Evolutionary conservation across 2,113 vertebrate genomes (phyloP).

Genomic region (Callaeas wilsoni): DNA sequence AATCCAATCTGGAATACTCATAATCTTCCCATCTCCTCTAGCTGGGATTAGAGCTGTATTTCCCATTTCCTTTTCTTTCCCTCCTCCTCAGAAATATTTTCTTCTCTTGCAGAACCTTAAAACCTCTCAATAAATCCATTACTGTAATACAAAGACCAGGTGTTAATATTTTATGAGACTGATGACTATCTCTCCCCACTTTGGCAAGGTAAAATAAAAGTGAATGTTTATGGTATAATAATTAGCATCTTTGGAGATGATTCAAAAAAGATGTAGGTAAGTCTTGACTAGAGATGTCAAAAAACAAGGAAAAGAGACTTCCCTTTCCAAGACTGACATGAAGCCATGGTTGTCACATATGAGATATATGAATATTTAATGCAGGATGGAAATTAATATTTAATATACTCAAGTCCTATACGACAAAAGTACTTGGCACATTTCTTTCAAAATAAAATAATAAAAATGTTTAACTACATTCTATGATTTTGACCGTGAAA

Average conservation of each 20-base stretch:
- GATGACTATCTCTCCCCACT: neutral
- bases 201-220: slow-evolving; percentile 1
- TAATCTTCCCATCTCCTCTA: neutral
- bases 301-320: slow-evolving; percentile 10
- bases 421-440: neutral
- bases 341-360: neutral
- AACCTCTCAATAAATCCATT: neutral
- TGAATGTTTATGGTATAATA: slow-evolving; percentile 11
- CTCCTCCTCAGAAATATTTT: neutral
- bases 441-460: slow-evolving; percentile 32
- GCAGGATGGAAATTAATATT: slow-evolving; percentile 48
- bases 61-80: neutral
- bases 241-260: slow-evolving; percentile 25
- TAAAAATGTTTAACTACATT: neutral
- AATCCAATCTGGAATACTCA: neutral
- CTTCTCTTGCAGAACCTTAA: neutral
- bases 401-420: neutral
- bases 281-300: neutral
- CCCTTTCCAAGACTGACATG: slow-evolving; percentile 2
- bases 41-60: neutral
- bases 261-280: slow-evolving; percentile 5
- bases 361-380: slow-evolving; percentile 35
- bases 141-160: neutral
- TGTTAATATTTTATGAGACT: neutral
- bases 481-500: neutral